A percentile compares a stretch with the other conserved stretches of the same genome.
Conservation (phyloP, 2,113 vertebrate species). For the Mohoua ochrocephala region DNA sequence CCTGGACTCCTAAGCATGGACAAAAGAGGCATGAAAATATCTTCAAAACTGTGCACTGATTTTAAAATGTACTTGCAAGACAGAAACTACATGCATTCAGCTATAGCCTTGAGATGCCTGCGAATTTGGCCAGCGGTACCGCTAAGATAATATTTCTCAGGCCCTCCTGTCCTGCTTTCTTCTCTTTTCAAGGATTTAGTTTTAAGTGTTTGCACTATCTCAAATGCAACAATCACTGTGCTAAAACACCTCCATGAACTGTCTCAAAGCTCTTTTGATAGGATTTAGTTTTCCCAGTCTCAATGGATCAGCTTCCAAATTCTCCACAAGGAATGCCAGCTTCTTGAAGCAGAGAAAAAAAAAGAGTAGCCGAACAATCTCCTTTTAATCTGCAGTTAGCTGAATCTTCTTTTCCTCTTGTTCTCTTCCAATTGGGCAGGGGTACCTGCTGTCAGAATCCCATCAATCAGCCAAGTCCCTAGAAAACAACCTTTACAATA, state of each 20-base stretch:
- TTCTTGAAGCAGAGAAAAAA: neutral
- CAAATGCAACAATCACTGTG: neutral
- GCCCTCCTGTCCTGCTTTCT: neutral
- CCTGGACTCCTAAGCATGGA: neutral
- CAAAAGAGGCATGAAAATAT: neutral
- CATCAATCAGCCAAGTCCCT: neutral
- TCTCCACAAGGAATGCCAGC: neutral
- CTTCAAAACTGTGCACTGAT: neutral
- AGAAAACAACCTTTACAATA: conserved; percentile 22
- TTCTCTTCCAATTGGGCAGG: neutral
- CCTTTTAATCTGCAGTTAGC: conserved; percentile 18
- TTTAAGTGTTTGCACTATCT: neutral
- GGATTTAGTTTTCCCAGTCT: neutral
- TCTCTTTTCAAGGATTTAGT: neutral
- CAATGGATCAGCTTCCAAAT: neutral
- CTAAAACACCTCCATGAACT: neutral
- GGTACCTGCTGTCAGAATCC: conserved; percentile 15
- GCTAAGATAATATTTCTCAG: neutral
- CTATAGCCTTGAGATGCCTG: neutral
- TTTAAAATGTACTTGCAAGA: neutral
- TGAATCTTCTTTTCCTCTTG: conserved; percentile 14
- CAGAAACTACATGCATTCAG: neutral
- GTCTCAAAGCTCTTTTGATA: neutral
- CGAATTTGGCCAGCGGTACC: neutral
- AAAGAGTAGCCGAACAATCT: neutral